phyloP scores from a whole-genome alignment of 2,888 invertebrate species.

The Aleiodes alternator region DNA sequence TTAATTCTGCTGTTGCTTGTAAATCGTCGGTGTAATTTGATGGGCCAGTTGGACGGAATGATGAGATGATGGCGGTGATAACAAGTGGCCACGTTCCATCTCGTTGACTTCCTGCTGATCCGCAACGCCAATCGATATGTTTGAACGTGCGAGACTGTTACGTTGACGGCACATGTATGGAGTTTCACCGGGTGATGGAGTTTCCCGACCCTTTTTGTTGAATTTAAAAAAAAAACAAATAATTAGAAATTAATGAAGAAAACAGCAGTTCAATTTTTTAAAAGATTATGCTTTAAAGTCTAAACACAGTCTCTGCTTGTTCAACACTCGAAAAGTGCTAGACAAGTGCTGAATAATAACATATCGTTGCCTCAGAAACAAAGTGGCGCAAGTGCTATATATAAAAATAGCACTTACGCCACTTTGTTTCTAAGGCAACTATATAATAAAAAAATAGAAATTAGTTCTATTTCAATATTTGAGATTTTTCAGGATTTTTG shows the following conservation, averaged over 20 bases:
- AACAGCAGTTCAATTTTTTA: neutral
- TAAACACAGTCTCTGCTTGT: too few relatives aligned
- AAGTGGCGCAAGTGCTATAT: too few relatives aligned
- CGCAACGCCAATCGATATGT: constrained; percentile 62
- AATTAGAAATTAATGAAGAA: neutral
- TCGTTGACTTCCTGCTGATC: constrained; percentile 73
- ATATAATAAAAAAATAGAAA: too few relatives aligned
- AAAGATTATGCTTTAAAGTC: neutral
- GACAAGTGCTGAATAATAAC: too few relatives aligned
- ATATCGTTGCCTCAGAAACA: too few relatives aligned
- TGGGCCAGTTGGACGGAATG: constrained; percentile 69
- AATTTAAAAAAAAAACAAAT: neutral
- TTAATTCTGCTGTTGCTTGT: constrained; percentile 5
- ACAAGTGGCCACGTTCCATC: constrained; percentile 73
- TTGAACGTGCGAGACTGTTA: constrained; percentile 79
- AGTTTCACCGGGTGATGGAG: constrained; percentile 87
- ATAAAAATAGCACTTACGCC: too few relatives aligned
- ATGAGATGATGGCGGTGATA: constrained; percentile 67
- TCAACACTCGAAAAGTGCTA: too few relatives aligned
- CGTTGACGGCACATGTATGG: constrained; percentile 90
- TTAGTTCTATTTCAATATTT: too few relatives aligned
- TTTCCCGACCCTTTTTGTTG: constrained; percentile 77
- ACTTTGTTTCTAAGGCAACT: too few relatives aligned
- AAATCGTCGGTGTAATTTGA: constrained; percentile 59
- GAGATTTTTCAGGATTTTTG: too few relatives aligned